phyloP scores from a whole-genome alignment of 2,888 invertebrate species.

The Cephus nigrinus region DNA sequence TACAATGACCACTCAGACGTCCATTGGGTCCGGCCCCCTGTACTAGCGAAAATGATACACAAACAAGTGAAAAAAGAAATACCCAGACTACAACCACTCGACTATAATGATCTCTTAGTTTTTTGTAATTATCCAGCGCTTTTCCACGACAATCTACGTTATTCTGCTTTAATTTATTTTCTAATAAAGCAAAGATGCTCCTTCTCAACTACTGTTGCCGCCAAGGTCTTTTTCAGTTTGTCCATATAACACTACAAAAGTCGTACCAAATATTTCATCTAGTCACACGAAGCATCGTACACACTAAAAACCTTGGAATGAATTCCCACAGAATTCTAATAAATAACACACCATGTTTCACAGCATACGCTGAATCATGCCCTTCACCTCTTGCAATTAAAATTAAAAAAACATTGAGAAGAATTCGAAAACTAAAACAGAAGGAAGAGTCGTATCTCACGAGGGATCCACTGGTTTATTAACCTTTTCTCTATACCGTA shows the following conservation, averaged over 20 bases:
- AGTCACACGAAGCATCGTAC: neutral
- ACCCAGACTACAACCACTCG: conserved; percentile 13
- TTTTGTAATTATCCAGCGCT: conserved; percentile 30
- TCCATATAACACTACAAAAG: neutral
- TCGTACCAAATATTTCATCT: neutral
- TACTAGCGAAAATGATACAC: conserved; percentile 19
- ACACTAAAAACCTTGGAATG: neutral
- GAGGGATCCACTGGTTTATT: neutral
- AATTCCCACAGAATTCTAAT: neutral
- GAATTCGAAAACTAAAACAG: neutral
- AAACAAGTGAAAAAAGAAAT: conserved; percentile 17
- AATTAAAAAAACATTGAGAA: neutral
- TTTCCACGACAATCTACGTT: conserved; percentile 6
- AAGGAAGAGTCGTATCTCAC: neutral
- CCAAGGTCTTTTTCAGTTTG: neutral
- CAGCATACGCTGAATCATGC: neutral
- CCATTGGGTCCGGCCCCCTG: neutral
- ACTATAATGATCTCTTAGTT: conserved; percentile 36
- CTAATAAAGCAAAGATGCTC: neutral
- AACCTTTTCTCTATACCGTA: neutral
- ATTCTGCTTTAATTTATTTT: neutral
- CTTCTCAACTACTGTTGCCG: neutral
- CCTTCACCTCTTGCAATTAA: neutral
- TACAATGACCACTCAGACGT: neutral
- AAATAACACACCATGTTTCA: neutral